Evolutionary conservation across 2,113 vertebrate species (phyloP).

Genomic region (Zosterops lateralis): DNA sequence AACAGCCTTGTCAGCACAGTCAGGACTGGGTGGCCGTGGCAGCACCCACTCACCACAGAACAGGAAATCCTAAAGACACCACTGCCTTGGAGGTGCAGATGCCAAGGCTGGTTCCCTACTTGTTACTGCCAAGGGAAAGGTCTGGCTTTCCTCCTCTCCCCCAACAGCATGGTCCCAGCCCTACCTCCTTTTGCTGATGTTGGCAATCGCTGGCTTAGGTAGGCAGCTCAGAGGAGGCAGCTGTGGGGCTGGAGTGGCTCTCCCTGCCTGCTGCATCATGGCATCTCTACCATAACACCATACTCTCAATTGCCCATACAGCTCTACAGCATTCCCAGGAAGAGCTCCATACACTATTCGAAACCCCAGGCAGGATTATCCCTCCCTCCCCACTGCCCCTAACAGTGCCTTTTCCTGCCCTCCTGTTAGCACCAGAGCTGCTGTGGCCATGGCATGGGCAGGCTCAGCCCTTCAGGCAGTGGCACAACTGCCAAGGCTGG

Average conservation of each 20-base stretch:
- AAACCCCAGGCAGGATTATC: neutral
- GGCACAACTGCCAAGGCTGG: neutral
- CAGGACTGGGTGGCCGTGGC: neutral
- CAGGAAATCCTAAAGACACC: neutral
- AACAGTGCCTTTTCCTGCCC: neutral
- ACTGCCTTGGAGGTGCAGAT: rapidly evolving
- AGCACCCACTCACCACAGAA: neutral
- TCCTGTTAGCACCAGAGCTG: neutral
- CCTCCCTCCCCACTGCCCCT: neutral
- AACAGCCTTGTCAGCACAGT: neutral
- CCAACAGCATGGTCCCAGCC: rapidly evolving
- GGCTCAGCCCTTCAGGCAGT: neutral
- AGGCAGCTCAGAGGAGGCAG: neutral
- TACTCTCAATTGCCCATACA: neutral
- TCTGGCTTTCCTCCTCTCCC: neutral
- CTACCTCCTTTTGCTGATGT: neutral
- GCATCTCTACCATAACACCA: neutral
- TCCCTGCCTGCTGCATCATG: rapidly evolving
- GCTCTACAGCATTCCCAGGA: neutral
- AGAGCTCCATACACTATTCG: neutral
- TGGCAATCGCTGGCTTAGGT: neutral
- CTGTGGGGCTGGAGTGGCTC: neutral
- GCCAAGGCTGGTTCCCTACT: neutral
- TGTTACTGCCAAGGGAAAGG: rapidly evolving
- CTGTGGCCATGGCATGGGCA: neutral